These are phyloP conservation scores for Zootoca vivipara DNA, from an alignment of 2,113 vertebrate species.

Conservation along the genomic window DNA sequence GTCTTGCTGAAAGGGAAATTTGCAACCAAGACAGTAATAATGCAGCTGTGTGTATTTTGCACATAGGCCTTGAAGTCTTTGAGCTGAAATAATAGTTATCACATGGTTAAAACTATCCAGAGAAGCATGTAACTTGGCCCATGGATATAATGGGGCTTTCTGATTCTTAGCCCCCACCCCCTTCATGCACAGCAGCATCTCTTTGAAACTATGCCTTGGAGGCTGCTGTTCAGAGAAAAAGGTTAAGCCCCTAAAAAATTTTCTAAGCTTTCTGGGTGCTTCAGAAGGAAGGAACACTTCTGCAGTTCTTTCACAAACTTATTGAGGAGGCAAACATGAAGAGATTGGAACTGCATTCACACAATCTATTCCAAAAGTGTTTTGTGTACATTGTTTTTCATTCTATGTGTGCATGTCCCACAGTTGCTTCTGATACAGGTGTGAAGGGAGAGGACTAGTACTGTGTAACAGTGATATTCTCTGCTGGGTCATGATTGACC, in stretches of 20 bases:
- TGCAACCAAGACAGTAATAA: background rate
- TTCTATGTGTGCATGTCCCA: background rate
- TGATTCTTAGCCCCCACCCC: background rate
- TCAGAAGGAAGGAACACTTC: background rate
- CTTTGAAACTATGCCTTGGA: background rate
- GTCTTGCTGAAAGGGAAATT: background rate
- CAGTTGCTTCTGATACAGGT: background rate
- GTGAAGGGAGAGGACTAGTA: background rate
- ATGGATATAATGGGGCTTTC: background rate
- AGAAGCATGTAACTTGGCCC: background rate
- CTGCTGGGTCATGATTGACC: background rate
- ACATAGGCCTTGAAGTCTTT: slow-evolving; percentile 3
- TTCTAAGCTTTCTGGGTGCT: background rate
- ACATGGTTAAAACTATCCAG: background rate
- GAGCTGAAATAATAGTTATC: slow-evolving; percentile 3
- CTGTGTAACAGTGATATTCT: background rate
- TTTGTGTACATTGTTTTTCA: background rate
- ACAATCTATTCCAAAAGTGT: background rate
- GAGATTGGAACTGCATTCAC: background rate
- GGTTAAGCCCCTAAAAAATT: background rate
- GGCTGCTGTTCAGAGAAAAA: background rate
- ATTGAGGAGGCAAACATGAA: background rate
- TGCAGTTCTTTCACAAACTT: too few relatives aligned
- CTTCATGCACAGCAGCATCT: background rate
- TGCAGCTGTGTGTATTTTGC: background rate